Evolutionary conservation across 92 coral and sea anemone genomes (phyloP).

Genomic region (Plumapathes pennacea): DNA sequence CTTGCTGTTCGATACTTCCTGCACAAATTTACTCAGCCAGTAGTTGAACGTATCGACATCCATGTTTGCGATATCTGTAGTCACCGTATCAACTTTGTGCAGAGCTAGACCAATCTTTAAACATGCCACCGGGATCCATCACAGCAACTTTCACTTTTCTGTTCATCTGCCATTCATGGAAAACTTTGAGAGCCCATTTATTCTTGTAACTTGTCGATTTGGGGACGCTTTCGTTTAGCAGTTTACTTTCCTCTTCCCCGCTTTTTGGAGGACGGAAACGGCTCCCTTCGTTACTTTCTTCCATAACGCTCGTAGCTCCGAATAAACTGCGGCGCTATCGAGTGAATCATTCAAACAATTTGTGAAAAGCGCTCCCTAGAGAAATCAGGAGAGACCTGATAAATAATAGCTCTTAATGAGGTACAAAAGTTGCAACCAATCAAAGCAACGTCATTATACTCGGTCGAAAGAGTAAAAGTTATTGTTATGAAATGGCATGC

Average conservation of each 20-base stretch:
- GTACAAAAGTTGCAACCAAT: no score
- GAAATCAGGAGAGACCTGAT: no score
- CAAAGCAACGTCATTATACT: no score
- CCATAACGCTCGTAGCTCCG: no score
- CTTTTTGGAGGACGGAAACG: conserved; percentile 35
- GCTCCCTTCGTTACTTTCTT: no score
- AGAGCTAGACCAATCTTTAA: conserved; percentile 35
- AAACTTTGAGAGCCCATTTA: conserved; percentile 52
- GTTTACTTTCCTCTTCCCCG: conserved; percentile 48
- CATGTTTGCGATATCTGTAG: conserved; percentile 35
- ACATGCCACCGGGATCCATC: conserved; percentile 50
- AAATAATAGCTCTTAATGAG: no score
- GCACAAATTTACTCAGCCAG: conserved; percentile 62
- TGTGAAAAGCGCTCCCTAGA: no score
- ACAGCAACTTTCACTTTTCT: conserved; percentile 48
- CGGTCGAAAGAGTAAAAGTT: no score
- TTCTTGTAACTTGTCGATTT: conserved; percentile 41
- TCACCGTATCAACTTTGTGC: no score
- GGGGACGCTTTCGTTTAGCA: conserved; percentile 28
- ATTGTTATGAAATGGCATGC: no score
- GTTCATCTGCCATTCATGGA: conserved; percentile 39
- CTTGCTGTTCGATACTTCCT: conserved; percentile 53
- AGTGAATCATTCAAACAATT: no score
- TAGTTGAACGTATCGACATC: conserved; percentile 51
- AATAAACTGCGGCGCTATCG: no score